Evolutionary conservation across 2,113 vertebrate species (phyloP).

Genomic region (Narcine bancroftii): DNA sequence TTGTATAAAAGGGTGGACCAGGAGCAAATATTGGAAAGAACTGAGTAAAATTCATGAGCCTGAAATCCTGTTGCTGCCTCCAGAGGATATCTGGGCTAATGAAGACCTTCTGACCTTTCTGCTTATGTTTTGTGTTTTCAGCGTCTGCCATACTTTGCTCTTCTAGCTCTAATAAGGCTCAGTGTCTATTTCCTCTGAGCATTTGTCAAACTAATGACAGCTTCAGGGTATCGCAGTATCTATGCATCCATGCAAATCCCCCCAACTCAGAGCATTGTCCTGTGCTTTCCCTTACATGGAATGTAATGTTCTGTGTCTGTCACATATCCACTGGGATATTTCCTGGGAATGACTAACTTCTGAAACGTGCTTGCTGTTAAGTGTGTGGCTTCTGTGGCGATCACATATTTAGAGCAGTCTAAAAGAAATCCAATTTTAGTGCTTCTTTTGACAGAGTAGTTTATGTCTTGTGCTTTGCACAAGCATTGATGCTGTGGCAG

Average conservation of each 20-base stretch:
- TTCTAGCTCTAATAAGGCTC: background rate
- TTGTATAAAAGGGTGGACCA: background rate
- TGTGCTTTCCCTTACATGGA: background rate
- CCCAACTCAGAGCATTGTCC: background rate
- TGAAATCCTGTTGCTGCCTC: no score
- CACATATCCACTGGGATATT: background rate
- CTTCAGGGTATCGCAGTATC: background rate
- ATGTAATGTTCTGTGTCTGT: background rate
- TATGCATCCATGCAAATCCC: background rate
- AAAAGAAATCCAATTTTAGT: background rate
- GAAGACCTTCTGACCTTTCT: no score
- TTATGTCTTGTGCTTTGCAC: background rate
- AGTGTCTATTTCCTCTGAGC: background rate
- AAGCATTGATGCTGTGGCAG: background rate
- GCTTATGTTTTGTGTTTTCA: no score
- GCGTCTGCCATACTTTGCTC: no score
- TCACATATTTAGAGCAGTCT: background rate
- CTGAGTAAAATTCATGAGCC: no score
- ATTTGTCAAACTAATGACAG: background rate
- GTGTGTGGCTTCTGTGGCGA: background rate
- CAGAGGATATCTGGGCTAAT: no score
- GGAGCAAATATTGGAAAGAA: no score
- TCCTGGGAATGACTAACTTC: background rate
- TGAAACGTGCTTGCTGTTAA: background rate
- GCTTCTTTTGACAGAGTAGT: background rate